Conservation (phyloP, 2,888 invertebrate species). For the Diachrysia chrysitis region DNA sequence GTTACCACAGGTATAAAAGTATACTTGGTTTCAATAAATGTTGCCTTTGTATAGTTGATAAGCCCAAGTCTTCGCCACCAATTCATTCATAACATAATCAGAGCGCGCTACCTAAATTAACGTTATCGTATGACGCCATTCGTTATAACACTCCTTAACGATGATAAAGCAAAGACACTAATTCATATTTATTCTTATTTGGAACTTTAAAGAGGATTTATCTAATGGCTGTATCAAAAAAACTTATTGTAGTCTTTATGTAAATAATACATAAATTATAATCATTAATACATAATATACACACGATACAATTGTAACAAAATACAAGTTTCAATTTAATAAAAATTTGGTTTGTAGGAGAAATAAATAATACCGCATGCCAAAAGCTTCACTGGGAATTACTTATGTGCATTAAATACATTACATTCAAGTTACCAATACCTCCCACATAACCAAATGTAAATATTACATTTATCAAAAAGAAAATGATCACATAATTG, state of each 20-base stretch:
- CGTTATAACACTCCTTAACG: constrained; percentile 30
- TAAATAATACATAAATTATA: constrained; percentile 29
- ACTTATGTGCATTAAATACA: not conserved
- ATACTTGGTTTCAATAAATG: not conserved
- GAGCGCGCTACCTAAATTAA: constrained; percentile 41
- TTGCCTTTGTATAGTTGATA: constrained; percentile 29
- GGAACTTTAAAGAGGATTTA: constrained; percentile 38
- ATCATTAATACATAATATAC: constrained; percentile 25
- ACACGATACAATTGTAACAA: constrained; percentile 24
- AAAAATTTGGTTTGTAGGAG: constrained; percentile 12
- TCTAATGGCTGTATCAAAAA: constrained; percentile 18
- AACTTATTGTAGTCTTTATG: constrained; percentile 15
- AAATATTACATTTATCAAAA: constrained; percentile 17
- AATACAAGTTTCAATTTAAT: constrained; percentile 6
- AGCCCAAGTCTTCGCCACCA: constrained; percentile 17
- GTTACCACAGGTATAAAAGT: not conserved
- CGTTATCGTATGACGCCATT: constrained; percentile 25
- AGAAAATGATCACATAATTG: constrained; percentile 66
- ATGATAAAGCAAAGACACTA: constrained; percentile 41
- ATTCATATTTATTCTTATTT: constrained; percentile 41
- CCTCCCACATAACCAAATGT: constrained; percentile 11
- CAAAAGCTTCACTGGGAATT: not conserved
- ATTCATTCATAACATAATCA: constrained; percentile 26
- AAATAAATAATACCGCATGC: not conserved
- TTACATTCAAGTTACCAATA: not conserved